phyloP scores from a whole-genome alignment of 2,888 invertebrate species.

The Sthenelais limicola region DNA sequence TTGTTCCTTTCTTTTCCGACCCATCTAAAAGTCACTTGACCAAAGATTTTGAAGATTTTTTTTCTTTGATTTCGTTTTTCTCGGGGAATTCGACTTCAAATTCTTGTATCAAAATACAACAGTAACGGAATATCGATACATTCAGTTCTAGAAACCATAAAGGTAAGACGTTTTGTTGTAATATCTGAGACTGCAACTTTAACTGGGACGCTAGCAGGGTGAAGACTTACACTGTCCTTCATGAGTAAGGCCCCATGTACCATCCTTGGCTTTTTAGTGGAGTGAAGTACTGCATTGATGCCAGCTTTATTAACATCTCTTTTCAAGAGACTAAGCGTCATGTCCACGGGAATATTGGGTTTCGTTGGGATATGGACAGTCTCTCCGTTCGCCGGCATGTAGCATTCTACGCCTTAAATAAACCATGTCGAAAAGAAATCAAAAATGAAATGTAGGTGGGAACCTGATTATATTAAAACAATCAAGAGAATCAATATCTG shows the following conservation, averaged over 20 bases:
- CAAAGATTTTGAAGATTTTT: too few relatives aligned
- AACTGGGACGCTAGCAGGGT: neutral
- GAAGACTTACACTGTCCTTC: slow-evolving; percentile 82
- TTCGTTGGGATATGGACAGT: slow-evolving; percentile 90
- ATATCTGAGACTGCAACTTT: neutral
- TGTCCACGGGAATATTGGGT: slow-evolving; percentile 91
- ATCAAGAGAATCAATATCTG: too few relatives aligned
- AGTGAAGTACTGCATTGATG: neutral
- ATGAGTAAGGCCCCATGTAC: slow-evolving; percentile 92
- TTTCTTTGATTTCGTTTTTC: too few relatives aligned
- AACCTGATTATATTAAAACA: too few relatives aligned
- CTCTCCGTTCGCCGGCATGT: slow-evolving; percentile 98
- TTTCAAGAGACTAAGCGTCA: slow-evolving; percentile 76
- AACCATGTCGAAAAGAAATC: neutral
- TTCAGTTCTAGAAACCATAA: too few relatives aligned
- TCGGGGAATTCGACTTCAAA: too few relatives aligned
- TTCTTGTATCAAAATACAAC: too few relatives aligned
- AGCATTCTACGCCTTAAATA: slow-evolving; percentile 83
- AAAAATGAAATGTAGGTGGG: too few relatives aligned
- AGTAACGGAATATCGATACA: too few relatives aligned
- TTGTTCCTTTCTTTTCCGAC: too few relatives aligned
- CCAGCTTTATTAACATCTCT: slow-evolving; percentile 51
- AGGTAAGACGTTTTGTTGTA: too few relatives aligned
- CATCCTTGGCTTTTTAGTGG: slow-evolving; percentile 86
- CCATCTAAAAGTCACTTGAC: too few relatives aligned